These are phyloP conservation scores for Halcyon malimbica DNA, from an alignment of 2,113 vertebrate genomes.

Conservation along the genomic window DNA sequence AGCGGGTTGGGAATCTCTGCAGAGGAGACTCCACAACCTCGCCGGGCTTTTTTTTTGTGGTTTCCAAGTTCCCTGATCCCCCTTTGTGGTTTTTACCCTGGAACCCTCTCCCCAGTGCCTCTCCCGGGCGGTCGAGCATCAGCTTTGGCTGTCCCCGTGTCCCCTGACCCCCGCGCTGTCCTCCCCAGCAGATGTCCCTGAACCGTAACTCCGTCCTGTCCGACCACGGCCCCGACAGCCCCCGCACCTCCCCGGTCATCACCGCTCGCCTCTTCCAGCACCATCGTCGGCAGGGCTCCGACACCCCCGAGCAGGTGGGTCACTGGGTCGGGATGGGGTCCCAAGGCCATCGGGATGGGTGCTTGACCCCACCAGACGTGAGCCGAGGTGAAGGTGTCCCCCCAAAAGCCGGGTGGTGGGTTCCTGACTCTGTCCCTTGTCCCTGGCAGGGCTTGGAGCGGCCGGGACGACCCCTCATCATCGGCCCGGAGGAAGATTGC, in stretches of 20 bases:
- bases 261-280: slow-evolving; percentile 71
- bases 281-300: slow-evolving; percentile 80
- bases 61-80: neutral
- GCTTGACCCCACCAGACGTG: accelerated
- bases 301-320: slow-evolving; percentile 81
- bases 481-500: slow-evolving; percentile 90
- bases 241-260: slow-evolving; percentile 85
- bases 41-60: neutral
- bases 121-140: accelerated
- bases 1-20: too few species aligned
- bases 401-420: accelerated
- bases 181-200: slow-evolving; percentile 23
- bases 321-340: slow-evolving; percentile 68
- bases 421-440: neutral
- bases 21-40: too few species aligned
- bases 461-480: slow-evolving; percentile 79
- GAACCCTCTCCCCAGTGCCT: accelerated
- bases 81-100: neutral
- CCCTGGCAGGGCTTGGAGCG: slow-evolving; percentile 55
- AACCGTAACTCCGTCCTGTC: slow-evolving; percentile 72
- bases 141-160: accelerated
- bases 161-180: accelerated
- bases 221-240: slow-evolving; percentile 78
- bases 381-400: neutral
- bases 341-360: neutral